phyloP scores from a whole-genome alignment of 2,113 vertebrate species.

The Xyliphius kryptos region DNA sequence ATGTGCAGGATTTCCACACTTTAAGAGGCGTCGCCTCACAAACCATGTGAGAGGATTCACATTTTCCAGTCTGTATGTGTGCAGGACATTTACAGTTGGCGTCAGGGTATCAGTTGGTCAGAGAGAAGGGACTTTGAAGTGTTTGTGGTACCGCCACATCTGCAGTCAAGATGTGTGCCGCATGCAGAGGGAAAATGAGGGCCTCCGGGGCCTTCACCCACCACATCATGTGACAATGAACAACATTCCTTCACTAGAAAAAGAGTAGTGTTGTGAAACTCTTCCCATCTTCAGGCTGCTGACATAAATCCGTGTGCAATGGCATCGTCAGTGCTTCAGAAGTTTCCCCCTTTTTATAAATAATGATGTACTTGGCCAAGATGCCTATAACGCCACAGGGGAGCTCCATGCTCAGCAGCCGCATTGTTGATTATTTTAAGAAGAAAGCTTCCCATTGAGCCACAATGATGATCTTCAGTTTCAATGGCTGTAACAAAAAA shows the following conservation, averaged over 20 bases:
- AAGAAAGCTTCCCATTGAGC: slow-evolving; percentile 9
- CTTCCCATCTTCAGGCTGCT: slow-evolving; percentile 18
- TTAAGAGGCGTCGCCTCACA: too few relatives aligned
- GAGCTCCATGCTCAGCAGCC: slow-evolving; percentile 21
- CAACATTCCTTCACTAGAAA: slow-evolving; percentile 68
- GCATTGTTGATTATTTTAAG: slow-evolving; percentile 34
- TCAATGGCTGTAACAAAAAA: not conserved
- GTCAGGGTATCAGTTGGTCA: slow-evolving; percentile 82
- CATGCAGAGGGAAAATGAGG: slow-evolving; percentile 1
- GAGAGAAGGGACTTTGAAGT: slow-evolving; percentile 85
- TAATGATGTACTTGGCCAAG: slow-evolving; percentile 28
- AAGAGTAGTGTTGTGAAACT: slow-evolving; percentile 20
- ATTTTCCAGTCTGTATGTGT: slow-evolving; percentile 84
- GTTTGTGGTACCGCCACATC: slow-evolving; percentile 81
- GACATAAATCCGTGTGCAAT: slow-evolving; percentile 30
- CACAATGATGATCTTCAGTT: not conserved
- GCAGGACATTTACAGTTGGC: slow-evolving; percentile 88
- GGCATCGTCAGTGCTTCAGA: slow-evolving; percentile 2
- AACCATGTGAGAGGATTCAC: slow-evolving; percentile 71
- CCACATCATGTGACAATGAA: slow-evolving; percentile 76
- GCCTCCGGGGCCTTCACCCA: slow-evolving; percentile 48
- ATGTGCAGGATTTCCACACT: slow-evolving; percentile 28
- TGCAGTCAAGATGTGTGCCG: slow-evolving; percentile 79
- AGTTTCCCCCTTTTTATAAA: slow-evolving; percentile 11
- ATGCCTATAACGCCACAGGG: slow-evolving; percentile 23